These are phyloP conservation scores for Stenodema calcarata DNA, from an alignment of 2,888 invertebrate genomes.

Conservation along the genomic window DNA sequence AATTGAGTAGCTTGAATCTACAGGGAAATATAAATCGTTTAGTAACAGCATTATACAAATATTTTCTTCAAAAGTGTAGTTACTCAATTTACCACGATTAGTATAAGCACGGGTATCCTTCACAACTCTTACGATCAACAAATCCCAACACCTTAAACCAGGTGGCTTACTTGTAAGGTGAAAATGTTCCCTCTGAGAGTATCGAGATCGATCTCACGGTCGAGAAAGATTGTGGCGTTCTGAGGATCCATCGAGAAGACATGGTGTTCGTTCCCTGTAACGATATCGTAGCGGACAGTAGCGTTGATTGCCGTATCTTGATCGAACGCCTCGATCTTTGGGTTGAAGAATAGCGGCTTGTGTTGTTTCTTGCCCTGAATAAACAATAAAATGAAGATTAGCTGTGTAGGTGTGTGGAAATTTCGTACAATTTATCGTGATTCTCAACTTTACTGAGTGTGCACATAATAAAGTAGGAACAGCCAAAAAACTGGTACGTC, in stretches of 20 bases:
- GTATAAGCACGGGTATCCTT: too few species aligned
- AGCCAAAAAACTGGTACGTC: too few species aligned
- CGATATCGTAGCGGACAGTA: constrained; percentile 77
- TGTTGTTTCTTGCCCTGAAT: constrained; percentile 74
- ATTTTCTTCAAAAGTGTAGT: too few species aligned
- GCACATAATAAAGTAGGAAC: too few species aligned
- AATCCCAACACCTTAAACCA: not conserved
- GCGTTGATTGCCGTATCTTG: constrained; percentile 79
- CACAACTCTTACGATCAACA: not conserved
- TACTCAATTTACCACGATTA: too few species aligned
- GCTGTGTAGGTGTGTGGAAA: too few species aligned
- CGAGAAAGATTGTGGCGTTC: constrained; percentile 78
- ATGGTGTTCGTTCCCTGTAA: constrained; percentile 80
- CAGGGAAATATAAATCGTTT: not conserved
- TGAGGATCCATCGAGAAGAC: constrained; percentile 76
- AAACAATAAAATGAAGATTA: not conserved
- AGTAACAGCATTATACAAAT: too few species aligned
- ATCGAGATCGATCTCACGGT: constrained; percentile 83
- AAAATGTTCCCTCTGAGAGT: constrained; percentile 79
- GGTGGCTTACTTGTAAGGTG: constrained; percentile 64
- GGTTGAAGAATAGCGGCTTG: constrained; percentile 72
- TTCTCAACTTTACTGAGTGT: too few species aligned
- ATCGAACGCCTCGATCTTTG: constrained; percentile 78
- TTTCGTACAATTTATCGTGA: too few species aligned
- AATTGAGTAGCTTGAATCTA: constrained; percentile 79